Evolutionary conservation across 2,888 invertebrate species (phyloP).

Genomic region (Pheosia gnoma): DNA sequence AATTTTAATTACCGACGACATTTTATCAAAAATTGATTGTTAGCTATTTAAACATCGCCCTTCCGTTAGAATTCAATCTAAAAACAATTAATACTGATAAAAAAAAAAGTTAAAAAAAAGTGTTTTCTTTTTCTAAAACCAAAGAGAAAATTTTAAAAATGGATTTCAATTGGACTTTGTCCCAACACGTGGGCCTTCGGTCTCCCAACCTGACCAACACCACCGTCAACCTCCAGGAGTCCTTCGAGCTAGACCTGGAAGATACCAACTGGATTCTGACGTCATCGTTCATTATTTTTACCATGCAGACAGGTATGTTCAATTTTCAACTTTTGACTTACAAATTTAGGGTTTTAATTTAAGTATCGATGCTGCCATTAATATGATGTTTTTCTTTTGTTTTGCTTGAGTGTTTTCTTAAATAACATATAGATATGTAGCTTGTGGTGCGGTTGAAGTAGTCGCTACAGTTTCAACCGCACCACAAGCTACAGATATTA

Average conservation of each 20-base stretch:
- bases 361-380: too few species aligned
- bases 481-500: too few species aligned
- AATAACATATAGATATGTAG: too few species aligned
- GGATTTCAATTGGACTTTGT: conserved; percentile 64
- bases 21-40: too few species aligned
- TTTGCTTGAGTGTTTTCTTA: too few species aligned
- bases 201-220: conserved; percentile 72
- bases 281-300: conserved; percentile 86
- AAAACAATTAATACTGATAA: conserved; percentile 1
- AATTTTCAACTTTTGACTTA: background rate
- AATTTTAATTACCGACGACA: too few species aligned
- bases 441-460: too few species aligned
- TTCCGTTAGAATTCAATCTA: background rate
- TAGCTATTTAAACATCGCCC: too few species aligned
- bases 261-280: conserved; percentile 95
- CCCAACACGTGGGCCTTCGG: conserved; percentile 54
- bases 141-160: conserved; percentile 37
- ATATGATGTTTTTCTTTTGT: too few species aligned
- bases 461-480: too few species aligned
- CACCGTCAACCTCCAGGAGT: conserved; percentile 82
- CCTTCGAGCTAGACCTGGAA: conserved; percentile 88
- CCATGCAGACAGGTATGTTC: conserved; percentile 93
- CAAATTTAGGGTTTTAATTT: too few species aligned
- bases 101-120: background rate
- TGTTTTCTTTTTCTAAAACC: conserved; percentile 8